phyloP scores from a whole-genome alignment of 2,888 invertebrate species.

The Mythimna impura region DNA sequence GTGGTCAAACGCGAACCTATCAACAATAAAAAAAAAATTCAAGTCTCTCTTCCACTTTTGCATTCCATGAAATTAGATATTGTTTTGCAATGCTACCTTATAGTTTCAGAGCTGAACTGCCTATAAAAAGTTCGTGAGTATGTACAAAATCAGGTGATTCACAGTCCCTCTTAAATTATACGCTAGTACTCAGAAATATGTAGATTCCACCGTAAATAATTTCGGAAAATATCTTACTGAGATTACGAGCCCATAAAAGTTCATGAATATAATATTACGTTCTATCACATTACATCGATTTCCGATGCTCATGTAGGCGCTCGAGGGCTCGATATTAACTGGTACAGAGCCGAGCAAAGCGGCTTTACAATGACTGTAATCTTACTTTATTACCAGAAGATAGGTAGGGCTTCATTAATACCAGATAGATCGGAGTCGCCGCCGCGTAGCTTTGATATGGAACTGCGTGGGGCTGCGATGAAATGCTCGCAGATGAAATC shows the following conservation, averaged over 20 bases:
- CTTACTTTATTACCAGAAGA: conserved; percentile 78
- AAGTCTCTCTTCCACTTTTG: too few relatives aligned
- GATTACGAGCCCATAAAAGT: conserved; percentile 40
- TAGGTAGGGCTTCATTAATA: conserved; percentile 79
- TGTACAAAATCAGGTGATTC: conserved; percentile 1
- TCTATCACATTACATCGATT: conserved; percentile 54
- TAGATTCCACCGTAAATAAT: background rate
- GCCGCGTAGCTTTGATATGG: background rate
- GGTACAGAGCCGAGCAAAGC: conserved; percentile 61
- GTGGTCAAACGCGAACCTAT: too few relatives aligned
- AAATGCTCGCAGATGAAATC: conserved; percentile 7
- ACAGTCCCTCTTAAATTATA: background rate
- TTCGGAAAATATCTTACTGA: conserved; percentile 12
- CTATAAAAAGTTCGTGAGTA: background rate
- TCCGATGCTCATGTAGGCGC: conserved; percentile 39
- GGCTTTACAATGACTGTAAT: conserved; percentile 78
- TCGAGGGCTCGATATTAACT: conserved; percentile 55
- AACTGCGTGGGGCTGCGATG: background rate
- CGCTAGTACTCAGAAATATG: background rate
- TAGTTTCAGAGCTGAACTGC: background rate
- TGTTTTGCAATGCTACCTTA: too few relatives aligned
- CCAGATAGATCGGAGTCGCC: conserved; percentile 50
- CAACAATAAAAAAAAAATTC: too few relatives aligned
- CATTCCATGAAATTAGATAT: too few relatives aligned
- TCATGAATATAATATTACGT: conserved; percentile 45